phyloP scores from a whole-genome alignment of 2,888 invertebrate species.

The Spisula solida region DNA sequence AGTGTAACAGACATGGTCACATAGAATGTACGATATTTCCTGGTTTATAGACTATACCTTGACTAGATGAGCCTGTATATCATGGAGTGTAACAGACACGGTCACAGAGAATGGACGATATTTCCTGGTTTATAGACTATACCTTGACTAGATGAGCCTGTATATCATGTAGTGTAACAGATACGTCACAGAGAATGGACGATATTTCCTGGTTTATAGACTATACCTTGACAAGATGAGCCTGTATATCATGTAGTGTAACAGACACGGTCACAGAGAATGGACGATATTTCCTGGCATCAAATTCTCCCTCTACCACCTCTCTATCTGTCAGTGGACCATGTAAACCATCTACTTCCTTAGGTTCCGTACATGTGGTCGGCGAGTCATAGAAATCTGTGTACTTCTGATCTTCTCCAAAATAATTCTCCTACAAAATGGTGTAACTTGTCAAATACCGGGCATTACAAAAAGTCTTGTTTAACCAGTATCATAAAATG shows the following conservation, averaged over 20 bases:
- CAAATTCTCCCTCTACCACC: slow-evolving; percentile 89
- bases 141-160: slow-evolving; percentile 97
- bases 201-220: slow-evolving; percentile 94
- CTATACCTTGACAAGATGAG: slow-evolving; percentile 92
- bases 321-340: slow-evolving; percentile 70
- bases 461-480: too few relatives aligned
- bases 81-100: slow-evolving; percentile 97
- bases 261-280: slow-evolving; percentile 96
- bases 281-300: slow-evolving; percentile 95
- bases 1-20: slow-evolving; percentile 97
- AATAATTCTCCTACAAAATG: slow-evolving; percentile 94
- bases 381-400: slow-evolving; percentile 92
- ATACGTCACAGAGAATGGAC: slow-evolving; percentile 97
- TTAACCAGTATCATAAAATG: too few relatives aligned
- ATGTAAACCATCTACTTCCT: slow-evolving; percentile 61
- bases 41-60: too few relatives aligned
- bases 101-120: slow-evolving; percentile 97
- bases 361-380: slow-evolving; percentile 50
- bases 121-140: too few relatives aligned
- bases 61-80: slow-evolving; percentile 97
- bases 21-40: slow-evolving; percentile 95
- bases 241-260: slow-evolving; percentile 98
- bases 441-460: too few relatives aligned
- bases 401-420: slow-evolving; percentile 98
- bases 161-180: slow-evolving; percentile 97